Evolutionary conservation across 2,797 vertebrate genomes (phyloP).

Genomic region (Molossus molossus): DNA sequence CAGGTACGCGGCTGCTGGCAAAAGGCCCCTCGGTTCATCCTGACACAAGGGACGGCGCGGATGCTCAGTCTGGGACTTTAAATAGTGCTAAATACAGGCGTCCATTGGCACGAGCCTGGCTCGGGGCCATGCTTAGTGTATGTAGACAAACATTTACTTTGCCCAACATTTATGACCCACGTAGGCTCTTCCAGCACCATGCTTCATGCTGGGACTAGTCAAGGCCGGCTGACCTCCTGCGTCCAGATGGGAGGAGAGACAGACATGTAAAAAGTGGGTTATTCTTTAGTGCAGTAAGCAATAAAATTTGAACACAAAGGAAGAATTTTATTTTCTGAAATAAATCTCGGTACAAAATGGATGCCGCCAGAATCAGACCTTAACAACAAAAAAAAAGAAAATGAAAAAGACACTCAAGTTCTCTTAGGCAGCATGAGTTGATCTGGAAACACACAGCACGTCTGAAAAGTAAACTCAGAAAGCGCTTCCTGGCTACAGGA

Average conservation of each 20-base stretch:
- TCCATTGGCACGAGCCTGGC: neutral
- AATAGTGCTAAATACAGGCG: no score
- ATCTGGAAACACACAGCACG: neutral
- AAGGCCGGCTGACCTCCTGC: neutral
- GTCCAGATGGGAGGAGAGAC: neutral
- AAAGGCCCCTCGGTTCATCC: neutral
- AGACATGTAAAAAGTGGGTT: neutral
- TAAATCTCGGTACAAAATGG: neutral
- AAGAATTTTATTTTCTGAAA: neutral
- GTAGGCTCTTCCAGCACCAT: neutral
- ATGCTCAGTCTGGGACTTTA: neutral
- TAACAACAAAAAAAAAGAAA: neutral
- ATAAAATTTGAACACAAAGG: neutral
- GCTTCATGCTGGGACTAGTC: neutral
- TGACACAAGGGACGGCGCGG: neutral
- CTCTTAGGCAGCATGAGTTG: neutral
- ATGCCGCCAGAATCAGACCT: neutral
- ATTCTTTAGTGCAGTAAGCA: neutral
- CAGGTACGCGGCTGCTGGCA: constrained; percentile 91
- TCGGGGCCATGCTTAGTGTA: neutral
- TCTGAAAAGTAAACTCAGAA: neutral
- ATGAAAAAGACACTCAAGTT: neutral
- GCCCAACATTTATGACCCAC: neutral
- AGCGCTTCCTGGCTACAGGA: neutral
- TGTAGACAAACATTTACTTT: neutral